A percentile compares a stretch with the other conserved stretches of the same genome.
These are phyloP conservation scores for Echinarachnius parma DNA, from an alignment of 53 echinoderm and acorn worm species.

Conservation along the genomic window DNA sequence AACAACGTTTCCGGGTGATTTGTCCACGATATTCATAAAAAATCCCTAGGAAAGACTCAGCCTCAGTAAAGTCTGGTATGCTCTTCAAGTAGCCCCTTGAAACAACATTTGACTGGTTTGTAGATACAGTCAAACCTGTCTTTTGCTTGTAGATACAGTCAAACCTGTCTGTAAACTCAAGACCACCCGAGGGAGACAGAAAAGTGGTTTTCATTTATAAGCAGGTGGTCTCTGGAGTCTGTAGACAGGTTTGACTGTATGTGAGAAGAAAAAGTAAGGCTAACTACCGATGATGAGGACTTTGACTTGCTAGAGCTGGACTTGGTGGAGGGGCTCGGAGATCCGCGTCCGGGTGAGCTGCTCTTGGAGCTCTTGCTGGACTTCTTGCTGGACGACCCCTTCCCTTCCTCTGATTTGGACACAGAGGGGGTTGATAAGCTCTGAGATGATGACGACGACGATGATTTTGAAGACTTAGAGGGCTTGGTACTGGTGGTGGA, in stretches of 20 bases:
- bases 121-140: no score
- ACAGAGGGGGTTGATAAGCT: not conserved
- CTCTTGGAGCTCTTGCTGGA: conserved; percentile 29
- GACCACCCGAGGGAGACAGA: not conserved
- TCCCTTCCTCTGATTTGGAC: not conserved
- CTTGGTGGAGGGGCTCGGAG: conserved; percentile 22
- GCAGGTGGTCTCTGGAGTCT: no score
- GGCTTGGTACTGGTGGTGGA: not conserved
- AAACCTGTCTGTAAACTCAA: not conserved
- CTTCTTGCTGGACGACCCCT: not conserved
- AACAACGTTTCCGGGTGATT: no score
- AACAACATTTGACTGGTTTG: no score
- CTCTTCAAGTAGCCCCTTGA: no score
- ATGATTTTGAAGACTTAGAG: conserved; percentile 8
- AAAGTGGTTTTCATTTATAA: not conserved
- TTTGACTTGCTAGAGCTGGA: conserved; percentile 11
- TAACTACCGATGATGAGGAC: conserved; percentile 18
- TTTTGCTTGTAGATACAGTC: not conserved
- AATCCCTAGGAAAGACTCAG: no score
- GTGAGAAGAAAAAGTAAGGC: no score
- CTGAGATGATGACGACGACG: not conserved
- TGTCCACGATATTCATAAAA: no score
- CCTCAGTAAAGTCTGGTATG: no score
- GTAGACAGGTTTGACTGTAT: no score
- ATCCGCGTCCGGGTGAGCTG: conserved; percentile 9